phyloP scores from a whole-genome alignment of 1,140 invertebrate species.

The Octopus sinensis region DNA sequence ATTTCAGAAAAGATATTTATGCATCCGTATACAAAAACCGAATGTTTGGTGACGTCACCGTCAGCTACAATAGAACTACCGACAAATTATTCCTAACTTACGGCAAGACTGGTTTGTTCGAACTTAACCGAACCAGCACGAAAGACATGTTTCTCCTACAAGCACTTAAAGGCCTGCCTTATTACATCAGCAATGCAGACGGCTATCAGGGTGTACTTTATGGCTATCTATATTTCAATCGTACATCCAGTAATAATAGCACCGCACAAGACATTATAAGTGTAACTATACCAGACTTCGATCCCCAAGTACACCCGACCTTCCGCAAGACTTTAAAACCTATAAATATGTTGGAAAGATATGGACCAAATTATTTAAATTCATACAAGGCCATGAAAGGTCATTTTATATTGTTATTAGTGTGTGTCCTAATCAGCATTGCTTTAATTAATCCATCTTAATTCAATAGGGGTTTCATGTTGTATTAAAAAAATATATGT shows the following conservation, averaged over 20 bases:
- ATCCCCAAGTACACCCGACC: constrained; percentile 21
- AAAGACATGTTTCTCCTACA: constrained; percentile 17
- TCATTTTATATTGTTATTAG: too few relatives aligned
- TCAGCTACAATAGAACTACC: constrained; percentile 19
- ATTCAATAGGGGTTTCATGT: too few relatives aligned
- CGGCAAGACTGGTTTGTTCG: constrained; percentile 21
- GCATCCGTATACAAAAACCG: constrained; percentile 18
- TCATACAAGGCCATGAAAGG: too few relatives aligned
- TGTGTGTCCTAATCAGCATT: too few relatives aligned
- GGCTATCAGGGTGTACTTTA: constrained; percentile 12
- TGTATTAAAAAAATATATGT: too few relatives aligned
- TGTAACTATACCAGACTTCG: constrained; percentile 27
- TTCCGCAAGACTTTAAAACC: constrained; percentile 16
- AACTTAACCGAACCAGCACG: constrained; percentile 17
- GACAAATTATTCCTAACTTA: constrained; percentile 21
- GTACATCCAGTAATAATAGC: constrained; percentile 4
- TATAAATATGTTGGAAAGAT: too few relatives aligned
- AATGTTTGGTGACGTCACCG: constrained; percentile 25
- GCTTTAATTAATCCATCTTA: too few relatives aligned
- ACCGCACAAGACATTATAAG: constrained; percentile 11
- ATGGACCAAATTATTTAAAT: too few relatives aligned
- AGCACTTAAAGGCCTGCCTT: constrained; percentile 19
- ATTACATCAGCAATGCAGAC: constrained; percentile 27
- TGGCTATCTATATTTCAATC: constrained; percentile 21
- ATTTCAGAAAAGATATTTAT: too few relatives aligned